phyloP scores from a whole-genome alignment of 2,797 vertebrate species.

The Sphaeramia orbicularis region DNA sequence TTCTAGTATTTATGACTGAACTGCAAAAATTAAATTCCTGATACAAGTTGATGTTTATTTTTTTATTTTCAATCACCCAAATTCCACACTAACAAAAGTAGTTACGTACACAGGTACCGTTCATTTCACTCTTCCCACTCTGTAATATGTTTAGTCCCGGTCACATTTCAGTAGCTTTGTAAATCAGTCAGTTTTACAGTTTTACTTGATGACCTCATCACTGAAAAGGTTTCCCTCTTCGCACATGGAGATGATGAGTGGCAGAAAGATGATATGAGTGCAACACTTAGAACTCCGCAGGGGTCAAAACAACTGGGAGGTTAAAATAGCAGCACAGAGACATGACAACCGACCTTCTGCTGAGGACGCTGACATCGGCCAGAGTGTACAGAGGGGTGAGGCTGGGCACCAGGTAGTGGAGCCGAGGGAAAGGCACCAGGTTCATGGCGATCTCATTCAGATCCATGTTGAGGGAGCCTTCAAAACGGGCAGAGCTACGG shows the following conservation, averaged over 20 bases:
- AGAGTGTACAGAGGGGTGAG: conserved; percentile 94
- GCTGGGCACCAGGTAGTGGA: conserved; percentile 96
- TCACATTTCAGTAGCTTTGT: neutral
- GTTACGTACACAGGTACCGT: neutral
- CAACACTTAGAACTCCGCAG: conserved; percentile 6
- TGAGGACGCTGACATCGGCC: conserved; percentile 90
- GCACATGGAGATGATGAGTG: neutral
- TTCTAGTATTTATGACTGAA: neutral
- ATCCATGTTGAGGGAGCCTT: conserved; percentile 98
- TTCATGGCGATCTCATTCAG: conserved; percentile 98
- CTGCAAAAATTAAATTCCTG: too few relatives aligned
- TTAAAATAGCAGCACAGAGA: conserved; percentile 27
- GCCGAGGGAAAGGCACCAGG: conserved; percentile 94
- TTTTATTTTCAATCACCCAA: too few relatives aligned
- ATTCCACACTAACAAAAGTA: too few relatives aligned
- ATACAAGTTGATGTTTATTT: too few relatives aligned
- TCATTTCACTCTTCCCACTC: neutral
- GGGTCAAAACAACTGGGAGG: conserved; percentile 33
- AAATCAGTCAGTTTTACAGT: neutral
- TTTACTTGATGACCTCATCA: neutral
- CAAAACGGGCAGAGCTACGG: conserved; percentile 94
- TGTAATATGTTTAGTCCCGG: neutral
- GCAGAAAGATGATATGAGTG: conserved; percentile 6
- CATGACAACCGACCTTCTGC: conserved; percentile 87
- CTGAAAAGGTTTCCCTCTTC: neutral